Evolutionary conservation across 2,113 vertebrate genomes (phyloP), one percentile per base, ranked within the genome.

Genomic region (Phalacrocorax brasilianus): DNA sequence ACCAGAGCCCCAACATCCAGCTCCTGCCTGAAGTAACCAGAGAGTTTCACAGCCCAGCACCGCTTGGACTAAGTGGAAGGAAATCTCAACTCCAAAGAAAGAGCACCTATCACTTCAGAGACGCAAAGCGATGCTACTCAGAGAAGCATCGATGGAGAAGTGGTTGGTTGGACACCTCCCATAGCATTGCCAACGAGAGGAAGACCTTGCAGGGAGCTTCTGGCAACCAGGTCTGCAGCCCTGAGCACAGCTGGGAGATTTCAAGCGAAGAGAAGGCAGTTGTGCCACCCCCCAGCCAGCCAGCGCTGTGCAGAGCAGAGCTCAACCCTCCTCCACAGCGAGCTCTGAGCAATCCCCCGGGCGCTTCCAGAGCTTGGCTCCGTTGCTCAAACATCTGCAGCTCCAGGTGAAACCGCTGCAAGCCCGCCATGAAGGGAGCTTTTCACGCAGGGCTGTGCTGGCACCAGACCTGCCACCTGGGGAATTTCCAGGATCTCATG

Each of bases 341-440:
- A 21, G 30, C 50, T 68, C 19, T 2, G 4, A 90, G 61, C 49
- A 55, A 52, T 45, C 63, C 68, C 67, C 61, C 0, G 2, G 32
- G 45, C 6, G 28, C 89, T 73, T 44, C 80, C 66, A 96, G 94
- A 95, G 92, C 77, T 68, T 55, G 79, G 72, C 91, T 87, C 79
- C 7, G 52, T 20, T 62, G 49, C 62, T 85, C 90, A 68, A 89
- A 91, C 91, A 95, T 94, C 91, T 95, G 93, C 88, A 86, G 70
- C 32, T 95, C 75, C 96, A 93, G 87, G 86, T 83, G 88, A 95
- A 85, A 89, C 55, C 2, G 3, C 35, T 81, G 68, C 65, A 76
- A 87, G 56, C 62, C 92, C 3, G 26, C 61, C 66, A 65, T 17
- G 80, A 92, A 96, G 83, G 65, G 24, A 55, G 80, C 82, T 94